Evolutionary conservation across 2,113 vertebrate species (phyloP).

Genomic region (Halcyon malimbica): DNA sequence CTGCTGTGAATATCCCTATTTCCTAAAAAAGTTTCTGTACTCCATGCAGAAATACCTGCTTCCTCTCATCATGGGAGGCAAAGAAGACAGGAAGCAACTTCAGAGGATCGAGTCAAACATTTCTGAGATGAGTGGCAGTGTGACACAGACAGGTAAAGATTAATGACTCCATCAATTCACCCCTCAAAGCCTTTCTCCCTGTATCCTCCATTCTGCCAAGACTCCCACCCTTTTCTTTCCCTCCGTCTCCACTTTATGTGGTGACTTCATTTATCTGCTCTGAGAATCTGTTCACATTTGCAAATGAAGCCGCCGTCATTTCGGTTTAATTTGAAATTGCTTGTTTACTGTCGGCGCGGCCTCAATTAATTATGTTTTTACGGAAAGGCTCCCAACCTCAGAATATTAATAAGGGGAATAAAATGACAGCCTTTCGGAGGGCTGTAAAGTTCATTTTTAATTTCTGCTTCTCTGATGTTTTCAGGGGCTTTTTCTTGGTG

Average conservation of each 20-base stretch:
- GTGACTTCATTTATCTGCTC: constrained; percentile 99
- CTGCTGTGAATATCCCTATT: neutral
- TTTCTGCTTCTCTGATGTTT: constrained; percentile 87
- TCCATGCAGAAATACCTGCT: constrained; percentile 95
- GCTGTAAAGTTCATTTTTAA: constrained; percentile 99
- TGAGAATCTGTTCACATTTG: constrained; percentile 98
- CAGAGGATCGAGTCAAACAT: constrained; percentile 94
- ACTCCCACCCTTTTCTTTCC: constrained; percentile 54
- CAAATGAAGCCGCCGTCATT: constrained; percentile 99
- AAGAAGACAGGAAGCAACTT: constrained; percentile 98
- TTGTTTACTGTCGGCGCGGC: constrained; percentile 99
- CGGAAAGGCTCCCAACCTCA: constrained; percentile 99
- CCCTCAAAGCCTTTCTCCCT: constrained; percentile 65
- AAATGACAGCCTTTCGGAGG: constrained; percentile 97
- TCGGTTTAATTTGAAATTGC: constrained; percentile 99
- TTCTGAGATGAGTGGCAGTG: constrained; percentile 96
- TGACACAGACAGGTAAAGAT: constrained; percentile 99
- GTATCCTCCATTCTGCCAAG: constrained; percentile 64
- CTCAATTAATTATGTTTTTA: constrained; percentile 99
- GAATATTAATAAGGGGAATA: constrained; percentile 99
- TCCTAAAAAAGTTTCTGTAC: constrained; percentile 24
- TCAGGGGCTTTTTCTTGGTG: constrained; percentile 70
- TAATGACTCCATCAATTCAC: constrained; percentile 96
- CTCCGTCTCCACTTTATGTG: constrained; percentile 78
- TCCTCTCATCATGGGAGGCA: constrained; percentile 93